These are phyloP conservation scores for Tragelaphus eurycerus DNA, from an alignment of 2,797 vertebrate species.

Conservation along the genomic window DNA sequence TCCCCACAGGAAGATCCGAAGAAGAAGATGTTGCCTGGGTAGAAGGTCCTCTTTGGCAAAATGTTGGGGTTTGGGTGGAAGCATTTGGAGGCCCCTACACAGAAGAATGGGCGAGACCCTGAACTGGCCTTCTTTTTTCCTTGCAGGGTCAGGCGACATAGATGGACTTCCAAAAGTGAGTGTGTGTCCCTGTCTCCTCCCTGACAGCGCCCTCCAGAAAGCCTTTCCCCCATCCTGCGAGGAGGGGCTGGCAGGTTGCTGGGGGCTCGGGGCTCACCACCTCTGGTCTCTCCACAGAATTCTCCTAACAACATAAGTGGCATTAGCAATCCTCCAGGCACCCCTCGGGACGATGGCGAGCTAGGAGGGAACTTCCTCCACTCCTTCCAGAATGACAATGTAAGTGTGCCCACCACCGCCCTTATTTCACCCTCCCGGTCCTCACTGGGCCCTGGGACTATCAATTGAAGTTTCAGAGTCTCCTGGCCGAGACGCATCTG, in stretches of 20 bases:
- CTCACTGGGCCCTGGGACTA: rapidly evolving
- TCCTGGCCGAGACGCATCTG: background rate
- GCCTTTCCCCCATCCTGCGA: background rate
- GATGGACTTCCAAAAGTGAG: conserved; percentile 99
- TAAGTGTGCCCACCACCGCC: conserved; percentile 79
- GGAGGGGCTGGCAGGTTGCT: background rate
- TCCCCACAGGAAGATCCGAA: background rate
- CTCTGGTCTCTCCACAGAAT: conserved; percentile 86
- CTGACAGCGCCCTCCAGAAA: background rate
- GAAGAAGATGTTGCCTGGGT: background rate
- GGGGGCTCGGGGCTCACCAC: background rate
- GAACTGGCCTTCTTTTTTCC: conserved; percentile 5
- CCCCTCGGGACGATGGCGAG: conserved; percentile 97
- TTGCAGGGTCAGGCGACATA: conserved; percentile 96
- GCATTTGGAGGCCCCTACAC: background rate
- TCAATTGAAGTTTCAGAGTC: rapidly evolving
- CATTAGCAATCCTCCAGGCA: conserved; percentile 99
- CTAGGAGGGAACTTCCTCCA: conserved; percentile 99
- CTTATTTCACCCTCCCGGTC: rapidly evolving
- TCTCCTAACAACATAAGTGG: conserved; percentile 99
- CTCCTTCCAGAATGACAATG: conserved; percentile 99
- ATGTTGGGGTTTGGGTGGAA: background rate
- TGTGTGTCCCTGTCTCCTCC: background rate
- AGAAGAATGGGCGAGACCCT: background rate
- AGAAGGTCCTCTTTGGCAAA: background rate